Evolutionary conservation across 2,797 vertebrate genomes (phyloP), one percentile per base, ranked within the genome.

Genomic region (Epinephelus awoara): DNA sequence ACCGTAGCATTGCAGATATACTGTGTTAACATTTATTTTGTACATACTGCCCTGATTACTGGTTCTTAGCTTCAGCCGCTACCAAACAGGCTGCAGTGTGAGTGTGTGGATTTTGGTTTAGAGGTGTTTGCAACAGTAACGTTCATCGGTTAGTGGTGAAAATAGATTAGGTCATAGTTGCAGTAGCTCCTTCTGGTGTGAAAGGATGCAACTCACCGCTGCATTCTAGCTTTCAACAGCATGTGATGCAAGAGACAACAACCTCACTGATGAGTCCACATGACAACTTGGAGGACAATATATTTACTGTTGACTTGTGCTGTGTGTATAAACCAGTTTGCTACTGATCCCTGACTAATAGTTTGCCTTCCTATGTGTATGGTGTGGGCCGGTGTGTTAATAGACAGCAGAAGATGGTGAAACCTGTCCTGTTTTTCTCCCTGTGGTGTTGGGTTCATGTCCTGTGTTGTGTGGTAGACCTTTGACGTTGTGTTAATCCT

Each of bases 11-110:
- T 46, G 40, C 67, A 83, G 34, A 63, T 18, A 50, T 89, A 67
- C 79, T 82, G 83, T 80, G 79, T 83, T 89, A 51, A 82, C 15
- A 70, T 79, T 56, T 56, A 50, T 67, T 78, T 77, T 46, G 6
- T 70, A 68, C 80, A 83, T 73, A 56, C 47, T 79, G 18, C 72
- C 27, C 40, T 76, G 74, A n/a, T 52, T 70, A 50, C 73, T 84
- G 62, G 49, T 52, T 79, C 50, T 74, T 27, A 67, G 51, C 67
- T 75, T 54, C 44, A 68, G 47, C 67, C 2, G 11, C 59, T 69
- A 23, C 49, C 49, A 11, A 74, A 62, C 67, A 61, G 38, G 38
- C 62, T 67, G 69, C 50, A 42, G 54, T 50, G 27, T 75, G 52
- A 50, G 27, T 75, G 70, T 64, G 67, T 66, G 61, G 51, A 12